These are phyloP conservation scores for Atherinosoma microstoma DNA, from an alignment of 2,797 vertebrate genomes.

Conservation along the genomic window DNA sequence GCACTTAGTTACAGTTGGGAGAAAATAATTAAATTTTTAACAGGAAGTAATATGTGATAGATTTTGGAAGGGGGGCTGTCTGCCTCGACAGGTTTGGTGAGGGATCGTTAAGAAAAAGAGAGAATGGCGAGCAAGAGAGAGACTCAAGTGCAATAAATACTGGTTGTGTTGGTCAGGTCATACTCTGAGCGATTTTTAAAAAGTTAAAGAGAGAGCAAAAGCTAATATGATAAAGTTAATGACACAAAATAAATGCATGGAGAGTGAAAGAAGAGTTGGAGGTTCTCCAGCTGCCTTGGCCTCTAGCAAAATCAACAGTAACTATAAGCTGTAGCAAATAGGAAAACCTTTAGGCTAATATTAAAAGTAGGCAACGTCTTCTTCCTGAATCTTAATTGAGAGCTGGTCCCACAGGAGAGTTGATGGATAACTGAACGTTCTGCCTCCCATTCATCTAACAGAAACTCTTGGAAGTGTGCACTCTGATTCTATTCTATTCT, in stretches of 20 bases:
- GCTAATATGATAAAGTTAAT: not conserved
- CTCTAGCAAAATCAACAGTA: not conserved
- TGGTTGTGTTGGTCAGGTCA: not conserved
- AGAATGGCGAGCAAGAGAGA: no score
- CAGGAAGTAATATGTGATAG: not conserved
- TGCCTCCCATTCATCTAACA: not conserved
- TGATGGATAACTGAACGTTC: not conserved
- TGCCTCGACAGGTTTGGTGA: not conserved
- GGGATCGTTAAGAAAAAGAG: not conserved
- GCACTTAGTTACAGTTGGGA: not conserved
- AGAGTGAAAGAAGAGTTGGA: not conserved
- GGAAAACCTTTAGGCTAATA: not conserved
- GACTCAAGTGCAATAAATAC: not conserved
- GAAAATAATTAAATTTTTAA: not conserved
- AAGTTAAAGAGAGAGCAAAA: not conserved
- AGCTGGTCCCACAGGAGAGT: not conserved
- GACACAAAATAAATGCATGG: not conserved
- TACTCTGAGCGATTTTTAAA: not conserved
- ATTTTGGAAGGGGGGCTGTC: not conserved
- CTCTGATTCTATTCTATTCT: conserved; percentile 15
- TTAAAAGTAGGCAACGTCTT: not conserved
- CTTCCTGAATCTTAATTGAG: not conserved
- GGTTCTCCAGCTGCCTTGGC: not conserved
- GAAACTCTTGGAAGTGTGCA: not conserved
- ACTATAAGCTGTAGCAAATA: not conserved